A percentile compares a stretch with the other conserved stretches of the same genome.
phyloP scores from a whole-genome alignment of 2,888 invertebrate species.

The Zygaena filipendulae region DNA sequence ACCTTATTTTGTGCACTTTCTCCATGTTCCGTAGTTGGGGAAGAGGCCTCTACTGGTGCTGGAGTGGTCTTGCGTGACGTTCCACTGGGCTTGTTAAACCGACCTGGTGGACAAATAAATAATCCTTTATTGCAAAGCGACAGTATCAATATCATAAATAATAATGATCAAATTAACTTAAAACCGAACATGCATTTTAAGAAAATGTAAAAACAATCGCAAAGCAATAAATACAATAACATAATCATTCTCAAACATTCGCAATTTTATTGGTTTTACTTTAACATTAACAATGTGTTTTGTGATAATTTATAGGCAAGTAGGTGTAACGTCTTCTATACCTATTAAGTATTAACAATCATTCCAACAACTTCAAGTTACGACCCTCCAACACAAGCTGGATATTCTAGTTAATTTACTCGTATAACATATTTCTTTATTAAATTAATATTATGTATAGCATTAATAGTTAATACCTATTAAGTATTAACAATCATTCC shows the following conservation, averaged over 20 bases:
- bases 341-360: too few species aligned
- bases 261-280: too few species aligned
- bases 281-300: too few species aligned
- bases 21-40: slow-evolving; percentile 29
- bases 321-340: too few species aligned
- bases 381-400: too few species aligned
- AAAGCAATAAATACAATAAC: slow-evolving; percentile 1
- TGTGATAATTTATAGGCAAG: too few species aligned
- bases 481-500: too few species aligned
- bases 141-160: slow-evolving; percentile 11
- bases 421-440: too few species aligned
- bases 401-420: too few species aligned
- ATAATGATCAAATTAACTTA: background rate
- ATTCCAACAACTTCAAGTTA: too few species aligned
- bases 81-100: slow-evolving; percentile 50
- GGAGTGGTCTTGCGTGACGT: slow-evolving; percentile 44
- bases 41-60: slow-evolving; percentile 24
- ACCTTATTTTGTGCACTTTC: slow-evolving; percentile 50
- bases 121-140: slow-evolving; percentile 31
- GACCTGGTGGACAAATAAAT: slow-evolving; percentile 43
- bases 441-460: too few species aligned
- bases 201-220: background rate
- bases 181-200: background rate
- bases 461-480: too few species aligned
- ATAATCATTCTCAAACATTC: background rate